Conservation (phyloP, 2,113 vertebrate genomes). For the Pygoscelis antarcticus region DNA sequence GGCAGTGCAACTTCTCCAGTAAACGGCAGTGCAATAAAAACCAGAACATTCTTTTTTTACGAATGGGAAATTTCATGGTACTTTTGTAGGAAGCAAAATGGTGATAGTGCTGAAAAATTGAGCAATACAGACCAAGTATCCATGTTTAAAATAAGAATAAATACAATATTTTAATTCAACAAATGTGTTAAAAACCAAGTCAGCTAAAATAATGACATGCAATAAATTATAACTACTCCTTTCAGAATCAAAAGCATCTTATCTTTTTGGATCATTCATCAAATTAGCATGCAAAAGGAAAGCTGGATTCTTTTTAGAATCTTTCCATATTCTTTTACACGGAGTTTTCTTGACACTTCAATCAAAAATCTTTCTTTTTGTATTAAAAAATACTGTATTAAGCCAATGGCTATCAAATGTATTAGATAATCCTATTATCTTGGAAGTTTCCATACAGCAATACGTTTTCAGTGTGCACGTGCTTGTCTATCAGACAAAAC, state of each 20-base stretch:
- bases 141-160: neutral
- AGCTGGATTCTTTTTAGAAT: neutral
- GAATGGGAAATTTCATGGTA: neutral
- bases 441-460: neutral
- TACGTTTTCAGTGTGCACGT: neutral
- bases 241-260: neutral
- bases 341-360: neutral
- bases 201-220: neutral
- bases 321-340: neutral
- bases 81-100: neutral
- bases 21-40: neutral
- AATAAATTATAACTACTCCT: neutral
- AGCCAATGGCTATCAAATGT: neutral
- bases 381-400: neutral
- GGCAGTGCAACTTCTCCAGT: neutral
- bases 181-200: neutral
- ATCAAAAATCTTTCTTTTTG: neutral
- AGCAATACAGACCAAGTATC: neutral
- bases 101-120: neutral
- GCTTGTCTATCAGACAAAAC: neutral
- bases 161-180: neutral
- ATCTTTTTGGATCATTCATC: neutral
- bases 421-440: neutral
- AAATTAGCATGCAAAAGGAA: neutral
- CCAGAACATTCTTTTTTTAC: neutral